These are phyloP conservation scores for Perccottus glenii DNA, from an alignment of 2,113 vertebrate species.

Conservation along the genomic window DNA sequence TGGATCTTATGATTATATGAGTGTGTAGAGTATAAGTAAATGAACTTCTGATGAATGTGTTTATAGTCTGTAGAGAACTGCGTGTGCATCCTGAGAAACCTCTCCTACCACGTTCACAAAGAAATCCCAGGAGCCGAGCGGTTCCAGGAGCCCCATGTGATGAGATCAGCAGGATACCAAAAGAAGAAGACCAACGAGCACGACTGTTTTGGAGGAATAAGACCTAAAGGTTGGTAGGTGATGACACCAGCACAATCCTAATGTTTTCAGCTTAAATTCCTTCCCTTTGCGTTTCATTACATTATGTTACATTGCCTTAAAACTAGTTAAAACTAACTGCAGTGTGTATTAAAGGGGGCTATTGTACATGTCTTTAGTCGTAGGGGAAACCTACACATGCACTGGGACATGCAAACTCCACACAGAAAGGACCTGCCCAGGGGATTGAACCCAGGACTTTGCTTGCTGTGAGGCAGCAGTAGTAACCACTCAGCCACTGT, in stretches of 20 bases:
- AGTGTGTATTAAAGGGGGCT: neutral
- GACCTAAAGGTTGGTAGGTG: slow-evolving; percentile 86
- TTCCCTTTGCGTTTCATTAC: slow-evolving; percentile 1
- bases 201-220: slow-evolving; percentile 90
- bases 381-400: too few species aligned
- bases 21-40: slow-evolving; percentile 3
- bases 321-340: neutral
- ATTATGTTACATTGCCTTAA: slow-evolving; percentile 2
- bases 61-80: slow-evolving; percentile 95
- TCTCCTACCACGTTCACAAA: slow-evolving; percentile 97
- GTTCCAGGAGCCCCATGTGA: slow-evolving; percentile 83
- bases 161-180: slow-evolving; percentile 78
- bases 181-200: slow-evolving; percentile 92
- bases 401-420: too few species aligned
- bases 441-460: too few species aligned
- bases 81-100: slow-evolving; percentile 95
- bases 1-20: too few species aligned
- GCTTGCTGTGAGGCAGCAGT: too few species aligned
- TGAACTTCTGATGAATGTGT: slow-evolving; percentile 11
- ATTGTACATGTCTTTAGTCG: too few species aligned
- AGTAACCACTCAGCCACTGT: too few species aligned
- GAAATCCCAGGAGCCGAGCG: slow-evolving; percentile 92
- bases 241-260: neutral
- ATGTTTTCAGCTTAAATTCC: slow-evolving; percentile 1
- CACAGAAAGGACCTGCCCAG: too few species aligned